phyloP scores from a whole-genome alignment of 2,888 invertebrate species.

The Amblyjoppa proteus region DNA sequence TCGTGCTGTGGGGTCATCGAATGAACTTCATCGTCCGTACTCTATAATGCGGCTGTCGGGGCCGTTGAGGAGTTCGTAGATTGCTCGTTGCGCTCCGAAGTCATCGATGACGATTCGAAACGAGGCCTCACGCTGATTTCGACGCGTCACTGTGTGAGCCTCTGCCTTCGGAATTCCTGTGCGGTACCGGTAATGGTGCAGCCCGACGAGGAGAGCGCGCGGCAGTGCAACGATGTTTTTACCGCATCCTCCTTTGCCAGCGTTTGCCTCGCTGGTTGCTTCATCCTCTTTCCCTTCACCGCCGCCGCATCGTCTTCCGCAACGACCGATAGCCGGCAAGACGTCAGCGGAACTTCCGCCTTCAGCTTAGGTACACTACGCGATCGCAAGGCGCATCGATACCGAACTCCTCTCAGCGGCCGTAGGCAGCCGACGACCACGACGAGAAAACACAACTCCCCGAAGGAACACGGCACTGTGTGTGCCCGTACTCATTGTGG shows the following conservation, averaged over 20 bases:
- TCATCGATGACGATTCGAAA: conserved; percentile 63
- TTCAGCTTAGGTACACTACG: conserved; percentile 47
- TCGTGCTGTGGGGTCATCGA: conserved; percentile 57
- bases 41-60: conserved; percentile 17
- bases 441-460: conserved; percentile 61
- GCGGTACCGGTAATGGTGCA: conserved; percentile 51
- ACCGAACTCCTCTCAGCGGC: conserved; percentile 63
- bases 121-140: conserved; percentile 54
- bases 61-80: conserved; percentile 32
- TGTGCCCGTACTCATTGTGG: conserved; percentile 74
- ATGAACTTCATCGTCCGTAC: conserved; percentile 56
- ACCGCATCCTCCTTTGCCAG: conserved; percentile 17
- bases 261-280: conserved; percentile 14
- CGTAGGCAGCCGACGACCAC: conserved; percentile 51
- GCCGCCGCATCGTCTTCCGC: conserved; percentile 65
- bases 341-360: conserved; percentile 65
- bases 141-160: conserved; percentile 53
- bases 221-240: conserved; percentile 15
- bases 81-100: conserved; percentile 37
- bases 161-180: conserved; percentile 58
- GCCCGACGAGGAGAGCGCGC: neutral
- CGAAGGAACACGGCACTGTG: conserved; percentile 48
- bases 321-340: conserved; percentile 39
- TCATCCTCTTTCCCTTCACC: conserved; percentile 52
- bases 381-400: conserved; percentile 61